These are phyloP conservation scores for Anthophora plumipes DNA, from an alignment of 2,888 invertebrate genomes.

Conservation along the genomic window DNA sequence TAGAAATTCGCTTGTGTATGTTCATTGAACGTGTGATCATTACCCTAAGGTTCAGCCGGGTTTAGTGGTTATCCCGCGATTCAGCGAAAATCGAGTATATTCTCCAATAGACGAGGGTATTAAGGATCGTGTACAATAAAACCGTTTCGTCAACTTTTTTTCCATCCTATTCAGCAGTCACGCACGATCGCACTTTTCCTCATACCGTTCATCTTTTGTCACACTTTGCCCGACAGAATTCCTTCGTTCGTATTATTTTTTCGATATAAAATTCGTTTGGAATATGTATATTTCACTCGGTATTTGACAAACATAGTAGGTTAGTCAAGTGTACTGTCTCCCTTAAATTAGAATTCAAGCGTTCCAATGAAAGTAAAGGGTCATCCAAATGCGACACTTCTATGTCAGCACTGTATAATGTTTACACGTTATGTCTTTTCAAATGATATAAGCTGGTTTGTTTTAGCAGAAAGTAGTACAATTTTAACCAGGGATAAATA, in stretches of 20 bases:
- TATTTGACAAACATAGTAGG: too few relatives aligned
- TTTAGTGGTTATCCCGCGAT: constrained; percentile 19
- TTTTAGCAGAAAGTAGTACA: too few relatives aligned
- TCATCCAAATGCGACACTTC: too few relatives aligned
- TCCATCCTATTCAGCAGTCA: constrained; percentile 49
- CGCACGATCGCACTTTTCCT: constrained; percentile 46
- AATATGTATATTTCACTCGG: too few relatives aligned
- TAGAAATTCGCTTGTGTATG: not conserved
- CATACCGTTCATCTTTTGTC: constrained; percentile 6
- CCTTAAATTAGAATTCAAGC: too few relatives aligned
- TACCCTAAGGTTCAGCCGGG: constrained; percentile 13
- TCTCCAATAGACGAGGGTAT: constrained; percentile 25
- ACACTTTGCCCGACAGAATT: not conserved
- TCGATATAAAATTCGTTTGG: too few relatives aligned
- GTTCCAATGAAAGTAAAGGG: too few relatives aligned
- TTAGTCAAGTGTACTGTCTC: too few relatives aligned
- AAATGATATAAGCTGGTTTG: too few relatives aligned
- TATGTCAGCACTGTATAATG: too few relatives aligned
- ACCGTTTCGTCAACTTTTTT: constrained; percentile 40
- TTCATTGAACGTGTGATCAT: constrained; percentile 14
- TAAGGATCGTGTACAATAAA: constrained; percentile 39
- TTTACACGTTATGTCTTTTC: too few relatives aligned
- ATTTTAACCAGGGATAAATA: too few relatives aligned
- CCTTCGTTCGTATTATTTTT: not conserved
- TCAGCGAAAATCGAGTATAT: constrained; percentile 52